Conservation (phyloP, 1,140 invertebrate genomes). For the Caenorhabditis briggsae region DNA sequence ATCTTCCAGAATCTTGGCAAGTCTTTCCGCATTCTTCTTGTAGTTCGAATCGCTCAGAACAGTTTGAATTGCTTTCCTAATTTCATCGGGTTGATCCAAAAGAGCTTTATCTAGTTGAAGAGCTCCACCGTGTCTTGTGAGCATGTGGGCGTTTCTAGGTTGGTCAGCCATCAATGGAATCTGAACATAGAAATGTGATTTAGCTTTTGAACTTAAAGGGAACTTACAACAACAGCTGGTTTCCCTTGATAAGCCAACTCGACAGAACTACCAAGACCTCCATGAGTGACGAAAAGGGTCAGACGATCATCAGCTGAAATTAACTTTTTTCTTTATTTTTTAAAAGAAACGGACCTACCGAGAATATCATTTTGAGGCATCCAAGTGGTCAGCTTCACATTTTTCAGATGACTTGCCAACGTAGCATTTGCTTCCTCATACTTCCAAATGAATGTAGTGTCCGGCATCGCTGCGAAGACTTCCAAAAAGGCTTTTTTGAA, state of each 20-base stretch:
- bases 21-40: constrained; percentile 20
- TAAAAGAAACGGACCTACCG: neutral
- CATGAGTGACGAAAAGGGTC: constrained; percentile 60
- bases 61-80: constrained; percentile 28
- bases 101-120: constrained; percentile 24
- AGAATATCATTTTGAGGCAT: constrained; percentile 64
- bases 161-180: constrained; percentile 59
- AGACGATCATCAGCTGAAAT: constrained; percentile 54
- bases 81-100: constrained; percentile 28
- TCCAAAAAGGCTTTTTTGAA: constrained; percentile 53
- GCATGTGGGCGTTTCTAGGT: constrained; percentile 58
- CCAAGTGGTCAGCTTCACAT: constrained; percentile 56
- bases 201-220: neutral
- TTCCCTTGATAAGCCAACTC: constrained; percentile 58
- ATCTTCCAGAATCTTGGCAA: constrained; percentile 31
- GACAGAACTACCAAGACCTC: constrained; percentile 55
- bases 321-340: neutral
- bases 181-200: neutral
- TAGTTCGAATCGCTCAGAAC: constrained; percentile 17
- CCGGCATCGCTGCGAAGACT: constrained; percentile 57
- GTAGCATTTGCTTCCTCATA: constrained; percentile 55
- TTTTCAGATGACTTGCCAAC: constrained; percentile 56
- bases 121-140: constrained; percentile 51
- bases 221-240: constrained; percentile 57
- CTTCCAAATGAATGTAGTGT: constrained; percentile 64